phyloP scores from a whole-genome alignment of 2,113 vertebrate genomes.

The Heterochromis multidens region DNA sequence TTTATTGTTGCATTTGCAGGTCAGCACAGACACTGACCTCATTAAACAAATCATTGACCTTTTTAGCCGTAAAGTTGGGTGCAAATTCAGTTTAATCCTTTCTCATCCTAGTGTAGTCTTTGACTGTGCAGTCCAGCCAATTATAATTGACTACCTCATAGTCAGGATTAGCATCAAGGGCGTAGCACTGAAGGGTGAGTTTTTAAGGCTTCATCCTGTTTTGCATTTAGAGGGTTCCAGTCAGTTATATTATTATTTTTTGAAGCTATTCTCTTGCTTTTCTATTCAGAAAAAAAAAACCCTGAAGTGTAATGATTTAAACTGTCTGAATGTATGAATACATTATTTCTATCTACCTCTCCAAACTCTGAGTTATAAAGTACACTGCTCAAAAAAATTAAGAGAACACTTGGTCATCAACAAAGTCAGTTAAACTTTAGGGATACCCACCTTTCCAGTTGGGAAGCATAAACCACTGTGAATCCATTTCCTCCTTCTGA shows the following conservation, averaged over 20 bases:
- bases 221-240: neutral
- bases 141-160: constrained; percentile 4
- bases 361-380: neutral
- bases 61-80: neutral
- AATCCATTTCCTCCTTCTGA: neutral
- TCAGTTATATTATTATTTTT: neutral
- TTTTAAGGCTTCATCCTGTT: neutral
- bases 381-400: neutral
- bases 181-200: neutral
- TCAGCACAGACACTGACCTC: neutral
- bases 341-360: neutral
- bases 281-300: neutral
- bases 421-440: neutral
- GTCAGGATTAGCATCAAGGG: constrained; percentile 10
- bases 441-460: neutral
- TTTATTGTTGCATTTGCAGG: neutral
- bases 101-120: neutral
- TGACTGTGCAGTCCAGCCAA: neutral
- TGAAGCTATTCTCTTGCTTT: neutral
- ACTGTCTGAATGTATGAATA: neutral
- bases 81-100: constrained; percentile 1
- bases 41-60: constrained; percentile 11
- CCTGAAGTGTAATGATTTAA: neutral
- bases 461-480: neutral
- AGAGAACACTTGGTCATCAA: neutral